Percentiles rank a stretch among this genome's conserved stretches.
phyloP scores from a whole-genome alignment of 2,888 invertebrate species.

The Fragum sueziense region DNA sequence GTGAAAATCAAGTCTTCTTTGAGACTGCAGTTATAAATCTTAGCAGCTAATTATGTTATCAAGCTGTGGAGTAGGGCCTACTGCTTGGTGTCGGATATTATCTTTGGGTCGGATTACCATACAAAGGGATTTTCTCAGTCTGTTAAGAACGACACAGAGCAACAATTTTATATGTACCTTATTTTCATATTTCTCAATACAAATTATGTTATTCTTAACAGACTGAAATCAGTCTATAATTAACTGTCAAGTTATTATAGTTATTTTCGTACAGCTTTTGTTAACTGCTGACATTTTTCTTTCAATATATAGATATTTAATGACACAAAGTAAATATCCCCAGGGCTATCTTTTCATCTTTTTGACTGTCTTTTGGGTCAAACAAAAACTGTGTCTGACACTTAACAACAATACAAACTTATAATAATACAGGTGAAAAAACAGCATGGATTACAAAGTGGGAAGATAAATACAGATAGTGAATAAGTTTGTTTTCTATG shows the following conservation, averaged over 20 bases:
- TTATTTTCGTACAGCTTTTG: conserved; percentile 10
- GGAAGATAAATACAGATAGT: conserved; percentile 4
- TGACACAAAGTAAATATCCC: conserved; percentile 15
- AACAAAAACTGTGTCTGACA: conserved; percentile 5
- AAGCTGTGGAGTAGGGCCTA: too few species aligned
- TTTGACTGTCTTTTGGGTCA: neutral
- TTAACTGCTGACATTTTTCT: neutral
- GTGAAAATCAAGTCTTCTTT: too few species aligned
- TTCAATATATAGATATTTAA: conserved; percentile 2
- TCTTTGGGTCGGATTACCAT: too few species aligned
- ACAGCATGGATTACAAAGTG: neutral
- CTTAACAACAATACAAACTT: conserved; percentile 5
- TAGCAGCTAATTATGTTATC: too few species aligned
- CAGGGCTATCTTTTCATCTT: neutral
- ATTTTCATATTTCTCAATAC: too few species aligned
- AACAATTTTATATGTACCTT: too few species aligned
- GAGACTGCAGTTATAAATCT: too few species aligned
- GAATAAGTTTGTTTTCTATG: neutral
- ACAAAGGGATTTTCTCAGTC: too few species aligned
- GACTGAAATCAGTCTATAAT: neutral
- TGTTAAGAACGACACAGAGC: too few species aligned
- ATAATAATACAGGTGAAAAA: neutral
- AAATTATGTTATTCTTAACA: too few species aligned
- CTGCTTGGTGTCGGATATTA: too few species aligned
- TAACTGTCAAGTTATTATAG: conserved; percentile 4